These are phyloP conservation scores for Bembecia ichneumoniformis DNA, from an alignment of 2,888 invertebrate genomes.

Conservation along the genomic window DNA sequence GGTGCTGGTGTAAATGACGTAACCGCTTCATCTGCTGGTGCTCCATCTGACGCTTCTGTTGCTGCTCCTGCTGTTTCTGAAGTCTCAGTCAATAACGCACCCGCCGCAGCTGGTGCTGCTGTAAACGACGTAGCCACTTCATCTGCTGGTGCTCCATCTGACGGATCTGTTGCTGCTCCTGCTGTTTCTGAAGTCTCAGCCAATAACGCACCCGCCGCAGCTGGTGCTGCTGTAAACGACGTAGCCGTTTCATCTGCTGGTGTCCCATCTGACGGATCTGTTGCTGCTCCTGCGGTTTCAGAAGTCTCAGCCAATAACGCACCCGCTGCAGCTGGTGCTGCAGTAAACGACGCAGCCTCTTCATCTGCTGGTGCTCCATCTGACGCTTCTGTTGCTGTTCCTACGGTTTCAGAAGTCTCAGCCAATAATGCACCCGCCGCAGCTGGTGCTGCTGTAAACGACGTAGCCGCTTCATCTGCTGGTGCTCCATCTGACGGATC, in stretches of 20 bases:
- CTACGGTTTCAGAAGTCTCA: background rate
- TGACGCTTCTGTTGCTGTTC: background rate
- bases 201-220: no score
- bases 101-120: no score
- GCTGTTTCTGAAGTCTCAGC: no score
- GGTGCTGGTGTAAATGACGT: no score
- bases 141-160: no score
- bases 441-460: background rate
- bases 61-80: no score
- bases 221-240: no score
- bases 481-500: background rate
- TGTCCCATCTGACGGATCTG: constrained; percentile 1
- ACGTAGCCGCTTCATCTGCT: background rate
- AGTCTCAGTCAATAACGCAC: no score
- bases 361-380: background rate
- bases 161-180: no score
- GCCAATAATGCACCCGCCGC: background rate
- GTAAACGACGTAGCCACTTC: no score
- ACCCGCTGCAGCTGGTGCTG: background rate
- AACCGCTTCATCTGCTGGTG: no score
- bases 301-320: background rate
- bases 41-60: no score
- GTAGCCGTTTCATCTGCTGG: background rate
- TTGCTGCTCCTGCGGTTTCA: background rate
- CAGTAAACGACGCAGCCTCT: background rate